Base-by-base conservation (phyloP, 2,113 vertebrate genomes). In the Platichthys flesus region DNA sequence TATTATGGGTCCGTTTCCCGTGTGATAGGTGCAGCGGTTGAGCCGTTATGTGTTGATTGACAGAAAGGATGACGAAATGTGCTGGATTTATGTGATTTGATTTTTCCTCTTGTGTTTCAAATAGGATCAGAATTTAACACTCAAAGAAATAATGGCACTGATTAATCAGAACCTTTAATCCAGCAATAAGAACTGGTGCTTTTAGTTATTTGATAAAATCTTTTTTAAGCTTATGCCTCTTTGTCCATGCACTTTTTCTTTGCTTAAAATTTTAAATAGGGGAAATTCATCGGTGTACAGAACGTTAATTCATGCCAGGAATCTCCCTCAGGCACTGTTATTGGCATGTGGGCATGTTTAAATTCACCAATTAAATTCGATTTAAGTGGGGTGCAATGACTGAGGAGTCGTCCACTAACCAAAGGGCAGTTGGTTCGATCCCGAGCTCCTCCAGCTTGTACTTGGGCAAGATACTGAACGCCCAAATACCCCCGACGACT, bases 21-120 rank as follows among this genome's bases (percentile, higher is more conserved):
- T 72, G 47, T 49, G 24, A 74, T 6, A 21, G 40, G 40, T 40
- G 60, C 68, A 10, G 65, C 56, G 56, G 52, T 21, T 24, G 52
- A 49, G 21, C 23, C 20, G n/a, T 62, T 31, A 6, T 67, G 40
- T 59, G 63, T 55, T 2, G 13, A 57, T 58, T 21, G 20, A 3
- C 7, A 54, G 23, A 62, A 67, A 66, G 9, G 0, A 51, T 23
- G 51, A 51, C 10, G n/a, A 49, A 42, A 28, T 14, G 31, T 57
- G 12, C 23, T 7, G 24, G 7, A 47, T 28, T 28, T 15, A 52
- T 42, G 14, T 21, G 9, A 57, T 57, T 49, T 51, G 35, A 57
- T 52, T 66, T 63, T 3, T 6, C 3, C 40, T 3, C 40, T 42
- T 2, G 31, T 31, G 18, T 45, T 42, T 67, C 21, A 37, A 62